These are phyloP conservation scores for Polylopha cassiicola DNA, from an alignment of 2,888 invertebrate genomes.

Conservation along the genomic window DNA sequence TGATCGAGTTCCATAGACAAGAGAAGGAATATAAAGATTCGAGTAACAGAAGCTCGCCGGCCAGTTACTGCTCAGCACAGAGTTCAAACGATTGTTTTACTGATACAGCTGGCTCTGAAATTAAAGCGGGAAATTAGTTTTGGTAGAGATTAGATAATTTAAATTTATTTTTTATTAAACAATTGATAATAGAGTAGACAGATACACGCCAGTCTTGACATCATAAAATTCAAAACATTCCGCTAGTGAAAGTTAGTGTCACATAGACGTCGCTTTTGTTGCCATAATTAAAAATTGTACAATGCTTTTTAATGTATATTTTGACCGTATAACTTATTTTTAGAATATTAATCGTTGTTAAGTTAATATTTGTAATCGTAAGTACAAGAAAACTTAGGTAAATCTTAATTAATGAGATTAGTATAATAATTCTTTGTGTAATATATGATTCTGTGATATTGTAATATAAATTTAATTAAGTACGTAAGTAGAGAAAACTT, in stretches of 20 bases:
- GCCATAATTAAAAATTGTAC: slow-evolving; percentile 9
- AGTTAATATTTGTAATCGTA: slow-evolving; percentile 2
- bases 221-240: too few species aligned
- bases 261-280: too few species aligned
- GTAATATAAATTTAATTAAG: slow-evolving; percentile 34
- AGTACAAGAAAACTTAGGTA: too few species aligned
- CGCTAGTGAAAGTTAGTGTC: too few species aligned
- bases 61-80: slow-evolving; percentile 64
- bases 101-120: slow-evolving; percentile 57
- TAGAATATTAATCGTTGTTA: too few species aligned
- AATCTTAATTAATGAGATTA: slow-evolving; percentile 12
- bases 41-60: slow-evolving; percentile 67
- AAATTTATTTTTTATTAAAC: neutral
- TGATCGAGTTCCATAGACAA: slow-evolving; percentile 66
- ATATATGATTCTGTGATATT: slow-evolving; percentile 62
- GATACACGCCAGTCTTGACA: too few species aligned
- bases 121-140: slow-evolving; percentile 58
- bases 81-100: slow-evolving; percentile 66
- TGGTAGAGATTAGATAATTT: neutral
- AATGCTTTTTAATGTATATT: neutral
- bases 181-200: too few species aligned
- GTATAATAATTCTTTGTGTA: slow-evolving; percentile 17
- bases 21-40: slow-evolving; percentile 50
- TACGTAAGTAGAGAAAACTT: slow-evolving; percentile 9
- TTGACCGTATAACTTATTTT: too few species aligned